phyloP scores from a whole-genome alignment of 2,888 invertebrate species.

The Bugula neritina region DNA sequence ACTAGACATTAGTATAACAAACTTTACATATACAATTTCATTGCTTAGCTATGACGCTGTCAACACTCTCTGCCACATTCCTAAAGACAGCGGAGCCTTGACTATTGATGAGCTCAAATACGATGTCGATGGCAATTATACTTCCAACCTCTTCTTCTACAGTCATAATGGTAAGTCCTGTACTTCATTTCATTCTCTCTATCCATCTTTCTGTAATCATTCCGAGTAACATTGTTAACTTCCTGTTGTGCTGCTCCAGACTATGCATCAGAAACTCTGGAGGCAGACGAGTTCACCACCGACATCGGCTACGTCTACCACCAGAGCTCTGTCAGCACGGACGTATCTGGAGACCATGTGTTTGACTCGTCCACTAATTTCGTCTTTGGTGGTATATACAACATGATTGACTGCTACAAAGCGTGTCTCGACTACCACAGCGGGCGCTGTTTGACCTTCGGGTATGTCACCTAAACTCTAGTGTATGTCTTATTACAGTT shows the following conservation, averaged over 20 bases:
- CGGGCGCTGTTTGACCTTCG: neutral
- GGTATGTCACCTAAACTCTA: neutral
- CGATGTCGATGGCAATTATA: neutral
- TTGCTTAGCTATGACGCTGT: too few relatives aligned
- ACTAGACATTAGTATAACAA: too few relatives aligned
- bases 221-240: too few relatives aligned
- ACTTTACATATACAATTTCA: too few relatives aligned
- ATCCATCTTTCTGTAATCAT: too few relatives aligned
- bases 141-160: neutral
- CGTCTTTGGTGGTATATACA: neutral
- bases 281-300: neutral
- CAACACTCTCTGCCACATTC: neutral
- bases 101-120: neutral
- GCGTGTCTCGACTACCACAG: neutral
- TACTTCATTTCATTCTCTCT: too few relatives aligned
- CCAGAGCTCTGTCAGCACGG: neutral
- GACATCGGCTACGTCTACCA: neutral
- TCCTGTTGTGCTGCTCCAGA: too few relatives aligned
- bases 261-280: neutral
- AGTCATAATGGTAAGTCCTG: neutral
- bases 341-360: neutral
- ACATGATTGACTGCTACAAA: neutral
- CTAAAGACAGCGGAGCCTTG: neutral
- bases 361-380: neutral
- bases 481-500: neutral